phyloP scores from a whole-genome alignment of 1,140 invertebrate species.

The Drosophila obscura region DNA sequence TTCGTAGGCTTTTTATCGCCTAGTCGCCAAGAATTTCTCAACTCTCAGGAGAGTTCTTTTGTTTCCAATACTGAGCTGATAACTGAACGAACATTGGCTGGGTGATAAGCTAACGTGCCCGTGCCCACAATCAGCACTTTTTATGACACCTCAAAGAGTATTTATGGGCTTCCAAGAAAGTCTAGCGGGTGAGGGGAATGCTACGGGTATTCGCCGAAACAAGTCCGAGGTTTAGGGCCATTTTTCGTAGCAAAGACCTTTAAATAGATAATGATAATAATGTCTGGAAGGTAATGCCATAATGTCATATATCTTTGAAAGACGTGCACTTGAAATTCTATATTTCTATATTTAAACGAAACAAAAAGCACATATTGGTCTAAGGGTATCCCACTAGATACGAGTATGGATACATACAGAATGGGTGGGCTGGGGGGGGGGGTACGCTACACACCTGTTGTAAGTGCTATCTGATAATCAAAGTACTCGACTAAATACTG shows the following conservation, averaged over 20 bases:
- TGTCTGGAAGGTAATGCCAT: neutral
- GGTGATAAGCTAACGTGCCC: constrained; percentile 19
- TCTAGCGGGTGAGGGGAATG: neutral
- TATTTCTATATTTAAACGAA: neutral
- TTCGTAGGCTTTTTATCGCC: constrained; percentile 17
- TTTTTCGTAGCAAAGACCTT: neutral
- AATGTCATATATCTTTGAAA: constrained; percentile 2
- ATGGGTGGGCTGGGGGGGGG: neutral
- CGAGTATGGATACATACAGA: neutral
- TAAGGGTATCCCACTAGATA: neutral
- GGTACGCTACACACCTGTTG: constrained; percentile 35
- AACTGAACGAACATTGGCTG: constrained; percentile 6
- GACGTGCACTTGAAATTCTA: constrained; percentile 17
- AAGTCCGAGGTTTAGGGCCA: neutral
- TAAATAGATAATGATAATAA: constrained; percentile 2
- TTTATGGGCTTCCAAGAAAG: constrained; percentile 2
- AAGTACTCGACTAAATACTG: constrained; percentile 57
- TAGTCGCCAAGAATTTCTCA: constrained; percentile 15
- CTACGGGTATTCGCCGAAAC: neutral
- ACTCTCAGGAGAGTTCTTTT: constrained; percentile 20
- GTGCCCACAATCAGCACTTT: constrained; percentile 18
- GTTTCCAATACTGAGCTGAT: constrained; percentile 20
- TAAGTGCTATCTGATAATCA: constrained; percentile 44
- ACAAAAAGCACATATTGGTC: neutral
- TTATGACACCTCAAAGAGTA: neutral